Percentiles rank a stretch among this genome's conserved stretches.
Evolutionary conservation across 53 echinoderm and acorn worm genomes (phyloP).

Genomic region (Echinarachnius parma): DNA sequence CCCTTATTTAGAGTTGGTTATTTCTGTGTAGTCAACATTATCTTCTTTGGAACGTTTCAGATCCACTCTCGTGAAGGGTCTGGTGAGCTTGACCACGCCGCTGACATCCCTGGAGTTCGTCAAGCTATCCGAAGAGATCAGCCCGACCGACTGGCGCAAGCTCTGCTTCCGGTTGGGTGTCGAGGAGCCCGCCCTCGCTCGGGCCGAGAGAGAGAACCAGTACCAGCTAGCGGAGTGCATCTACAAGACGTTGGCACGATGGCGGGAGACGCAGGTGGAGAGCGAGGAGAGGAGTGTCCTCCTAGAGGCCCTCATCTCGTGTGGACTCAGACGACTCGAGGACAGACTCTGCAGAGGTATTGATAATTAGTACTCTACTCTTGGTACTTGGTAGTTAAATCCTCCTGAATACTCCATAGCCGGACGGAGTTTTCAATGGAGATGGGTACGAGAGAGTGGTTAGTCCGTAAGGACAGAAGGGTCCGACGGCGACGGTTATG

Average conservation of each 20-base stretch:
- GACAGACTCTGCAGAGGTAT: conserved; percentile 29
- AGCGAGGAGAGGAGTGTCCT: conserved; percentile 38
- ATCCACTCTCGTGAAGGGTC: neutral
- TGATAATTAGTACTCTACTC: neutral
- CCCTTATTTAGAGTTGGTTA: no score
- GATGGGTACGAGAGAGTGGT: no score
- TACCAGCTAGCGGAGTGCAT: neutral
- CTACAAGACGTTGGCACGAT: conserved; percentile 22
- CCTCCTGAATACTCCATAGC: neutral
- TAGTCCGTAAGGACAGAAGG: no score
- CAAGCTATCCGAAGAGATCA: conserved; percentile 36
- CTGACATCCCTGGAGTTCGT: conserved; percentile 17
- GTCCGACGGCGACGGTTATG: no score
- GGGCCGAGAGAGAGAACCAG: conserved; percentile 23
- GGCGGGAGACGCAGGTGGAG: conserved; percentile 25
- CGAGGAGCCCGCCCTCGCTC: conserved; percentile 13
- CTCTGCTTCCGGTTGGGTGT: conserved; percentile 32
- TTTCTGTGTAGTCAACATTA: neutral
- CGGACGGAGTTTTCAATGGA: no score
- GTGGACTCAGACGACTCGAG: conserved; percentile 29
- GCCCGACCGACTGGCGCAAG: conserved; percentile 38
- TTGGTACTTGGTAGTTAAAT: neutral
- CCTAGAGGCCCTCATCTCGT: conserved; percentile 33
- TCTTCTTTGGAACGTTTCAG: no score
- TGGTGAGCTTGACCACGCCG: conserved; percentile 19